Evolutionary conservation across 1,140 invertebrate genomes (phyloP).

Genomic region (Thaumatotibia leucotreta): DNA sequence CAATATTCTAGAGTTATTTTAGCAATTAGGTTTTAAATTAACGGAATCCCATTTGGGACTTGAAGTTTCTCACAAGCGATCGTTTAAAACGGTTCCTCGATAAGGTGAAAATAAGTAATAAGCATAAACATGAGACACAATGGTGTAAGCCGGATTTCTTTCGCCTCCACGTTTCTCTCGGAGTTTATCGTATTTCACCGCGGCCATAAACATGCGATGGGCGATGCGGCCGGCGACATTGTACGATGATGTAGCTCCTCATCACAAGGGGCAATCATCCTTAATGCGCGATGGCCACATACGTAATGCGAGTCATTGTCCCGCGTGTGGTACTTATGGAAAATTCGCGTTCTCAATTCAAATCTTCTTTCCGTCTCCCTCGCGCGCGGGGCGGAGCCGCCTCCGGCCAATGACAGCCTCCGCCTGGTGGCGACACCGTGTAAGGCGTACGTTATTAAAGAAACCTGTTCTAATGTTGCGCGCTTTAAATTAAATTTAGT

Average conservation of each 20-base stretch:
- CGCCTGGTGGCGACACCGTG: constrained; percentile 68
- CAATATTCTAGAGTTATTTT: background rate
- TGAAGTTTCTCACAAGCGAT: constrained; percentile 45
- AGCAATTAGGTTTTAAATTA: constrained; percentile 20
- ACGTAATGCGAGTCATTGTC: constrained; percentile 75
- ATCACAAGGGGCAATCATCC: constrained; percentile 74
- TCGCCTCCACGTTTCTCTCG: constrained; percentile 61
- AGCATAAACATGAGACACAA: constrained; percentile 69
- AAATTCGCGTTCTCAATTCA: constrained; percentile 74
- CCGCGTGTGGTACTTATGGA: constrained; percentile 74
- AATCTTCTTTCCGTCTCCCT: constrained; percentile 70
- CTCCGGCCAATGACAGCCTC: constrained; percentile 68
- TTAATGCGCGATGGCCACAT: constrained; percentile 72
- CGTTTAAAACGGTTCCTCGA: constrained; percentile 46
- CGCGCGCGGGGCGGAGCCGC: constrained; percentile 70
- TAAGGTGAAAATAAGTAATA: constrained; percentile 72
- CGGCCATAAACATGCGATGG: constrained; percentile 50
- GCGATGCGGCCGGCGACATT: constrained; percentile 63
- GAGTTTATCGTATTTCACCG: constrained; percentile 67
- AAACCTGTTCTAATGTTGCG: constrained; percentile 76
- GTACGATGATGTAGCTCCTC: constrained; percentile 69
- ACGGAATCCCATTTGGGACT: constrained; percentile 27
- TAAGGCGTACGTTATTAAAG: constrained; percentile 76
- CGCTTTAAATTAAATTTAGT: constrained; percentile 77
- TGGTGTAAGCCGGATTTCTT: constrained; percentile 64